Percentiles rank a stretch among this genome's conserved stretches.
Evolutionary conservation across 1,140 invertebrate species (phyloP).

Genomic region (Drosophila eugracilis): DNA sequence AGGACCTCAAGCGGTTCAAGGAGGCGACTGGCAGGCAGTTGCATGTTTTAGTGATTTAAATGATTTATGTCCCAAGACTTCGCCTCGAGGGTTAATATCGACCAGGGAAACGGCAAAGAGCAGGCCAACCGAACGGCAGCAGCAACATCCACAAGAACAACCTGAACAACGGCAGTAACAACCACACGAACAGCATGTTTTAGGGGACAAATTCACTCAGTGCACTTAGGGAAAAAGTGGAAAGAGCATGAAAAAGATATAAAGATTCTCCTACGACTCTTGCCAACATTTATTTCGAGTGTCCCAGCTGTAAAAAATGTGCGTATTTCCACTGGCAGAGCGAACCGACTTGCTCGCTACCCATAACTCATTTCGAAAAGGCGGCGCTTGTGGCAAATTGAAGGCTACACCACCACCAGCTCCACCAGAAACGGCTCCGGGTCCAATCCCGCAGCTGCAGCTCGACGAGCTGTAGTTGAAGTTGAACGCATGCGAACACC

Average conservation of each 20-base stretch:
- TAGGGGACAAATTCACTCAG: constrained; percentile 31
- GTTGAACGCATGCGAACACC: constrained; percentile 61
- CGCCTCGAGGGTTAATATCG: constrained; percentile 78
- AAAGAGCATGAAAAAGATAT: not conserved
- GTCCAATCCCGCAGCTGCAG: constrained; percentile 35
- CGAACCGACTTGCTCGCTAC: constrained; percentile 34
- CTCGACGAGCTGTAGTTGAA: constrained; percentile 39
- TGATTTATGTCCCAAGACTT: constrained; percentile 80
- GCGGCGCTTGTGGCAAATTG: constrained; percentile 81
- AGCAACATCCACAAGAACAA: constrained; percentile 35
- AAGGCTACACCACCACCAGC: constrained; percentile 55
- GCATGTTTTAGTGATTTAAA: constrained; percentile 81
- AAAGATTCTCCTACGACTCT: no score
- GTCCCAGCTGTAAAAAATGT: constrained; percentile 31
- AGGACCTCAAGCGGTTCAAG: constrained; percentile 6
- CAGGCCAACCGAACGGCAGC: constrained; percentile 34
- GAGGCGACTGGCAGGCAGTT: constrained; percentile 48
- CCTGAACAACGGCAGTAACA: constrained; percentile 22
- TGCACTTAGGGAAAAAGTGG: not conserved
- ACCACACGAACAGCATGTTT: constrained; percentile 31
- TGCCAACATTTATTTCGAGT: not conserved
- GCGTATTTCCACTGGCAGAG: constrained; percentile 29
- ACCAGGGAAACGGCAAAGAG: constrained; percentile 36
- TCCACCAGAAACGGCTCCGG: constrained; percentile 16
- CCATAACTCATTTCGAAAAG: constrained; percentile 74